Evolutionary conservation across 2,113 vertebrate genomes (phyloP), one percentile per base, ranked within the genome.

Genomic region (Ptilonorhynchus violaceus): DNA sequence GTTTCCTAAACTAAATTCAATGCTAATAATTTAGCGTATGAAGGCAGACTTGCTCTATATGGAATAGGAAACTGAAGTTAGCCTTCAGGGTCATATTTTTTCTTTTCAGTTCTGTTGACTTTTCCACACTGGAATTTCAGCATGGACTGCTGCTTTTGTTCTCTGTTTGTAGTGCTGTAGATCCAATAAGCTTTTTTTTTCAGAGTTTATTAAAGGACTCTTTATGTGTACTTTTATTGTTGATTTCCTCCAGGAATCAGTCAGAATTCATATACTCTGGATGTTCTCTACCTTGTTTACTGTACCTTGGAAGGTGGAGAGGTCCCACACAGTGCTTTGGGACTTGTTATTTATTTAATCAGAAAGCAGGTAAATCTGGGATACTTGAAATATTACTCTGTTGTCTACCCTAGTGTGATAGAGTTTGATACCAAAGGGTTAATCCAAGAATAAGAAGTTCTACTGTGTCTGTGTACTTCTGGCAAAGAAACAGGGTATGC

Each of bases 131-230:
- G 37, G 27, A 83, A 35, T 84, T 86, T 47, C 13, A 55, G 3
- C 18, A 25, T 12, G 9, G 15, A 7, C 39, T 76, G 15, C 39
- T 75, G 16, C 39, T 42, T 47, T 37, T 78, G 9, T 44, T 86
- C 12, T 76, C n/a, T 77, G 9, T 62, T 87, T 0, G 0, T n/a
- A 67, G 21, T 69, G 23, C 18, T 66, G 7, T 59, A 70, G 11
- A 50, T 84, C 13, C 37, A 47, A 1, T 35, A 23, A 4, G 14
- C 19, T 56, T 39, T 52, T 64, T 49, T 13, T 1, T 37, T 44
- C 19, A 69, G 20, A 31, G 30, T 53, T 49, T 68, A 30, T 44
- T 2, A 1, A 24, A 52, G 10, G 5, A 35, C 41, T 74, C 4
- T 78, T 87, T 11, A 52, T 15, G 23, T 67, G 21, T 35, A 1